Evolutionary conservation across 1,140 invertebrate genomes (phyloP), one percentile per base, ranked within the genome.

Genomic region (Drosophila santomea): DNA sequence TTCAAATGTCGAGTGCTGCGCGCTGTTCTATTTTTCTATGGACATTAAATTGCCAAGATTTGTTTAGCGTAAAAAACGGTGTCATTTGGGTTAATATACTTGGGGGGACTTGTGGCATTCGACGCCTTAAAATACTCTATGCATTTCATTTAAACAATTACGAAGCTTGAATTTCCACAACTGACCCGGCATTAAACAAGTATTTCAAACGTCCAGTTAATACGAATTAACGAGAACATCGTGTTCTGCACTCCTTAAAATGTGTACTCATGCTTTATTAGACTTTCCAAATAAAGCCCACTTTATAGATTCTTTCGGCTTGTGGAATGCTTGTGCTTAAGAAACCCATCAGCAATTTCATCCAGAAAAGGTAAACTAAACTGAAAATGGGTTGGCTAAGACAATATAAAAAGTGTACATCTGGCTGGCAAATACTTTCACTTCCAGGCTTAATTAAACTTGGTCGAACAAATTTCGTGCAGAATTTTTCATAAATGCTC

Each of bases 1-100:
- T 86, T 79, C 60, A 88, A 82, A 82, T 75, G 84, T 88, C 79
- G 69, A 82, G 58, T 61, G 62, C 57, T 69, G 8, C 71, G 8
- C 71, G 55, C 41, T 23, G 36, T 41, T 5, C 14, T 15, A 11
- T 36, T 48, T 57, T 50, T n/a, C 52, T 25, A 58, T 45, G 71
- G 14, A 73, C 61, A 74, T 73, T 35, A 74, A 63, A 74, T 56
- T 51, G 41, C 38, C 15, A 17, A 48, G 73, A 75, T 75, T 75
- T 75, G 73, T 75, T 75, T 66, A 58, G 54, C 52, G 55, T 75
- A 51, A 58, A 54, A 47, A 75, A 66, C 66, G 41, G 39, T 23
- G 57, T 74, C 72, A 75, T 57, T 75, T 52, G 41, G 73, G 39
- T 52, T 66, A 64, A 74, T 62, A 39, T 56, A 15, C 20, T 23